These are phyloP conservation scores for Nanger granti DNA, from an alignment of 2,113 vertebrate genomes.

Conservation along the genomic window DNA sequence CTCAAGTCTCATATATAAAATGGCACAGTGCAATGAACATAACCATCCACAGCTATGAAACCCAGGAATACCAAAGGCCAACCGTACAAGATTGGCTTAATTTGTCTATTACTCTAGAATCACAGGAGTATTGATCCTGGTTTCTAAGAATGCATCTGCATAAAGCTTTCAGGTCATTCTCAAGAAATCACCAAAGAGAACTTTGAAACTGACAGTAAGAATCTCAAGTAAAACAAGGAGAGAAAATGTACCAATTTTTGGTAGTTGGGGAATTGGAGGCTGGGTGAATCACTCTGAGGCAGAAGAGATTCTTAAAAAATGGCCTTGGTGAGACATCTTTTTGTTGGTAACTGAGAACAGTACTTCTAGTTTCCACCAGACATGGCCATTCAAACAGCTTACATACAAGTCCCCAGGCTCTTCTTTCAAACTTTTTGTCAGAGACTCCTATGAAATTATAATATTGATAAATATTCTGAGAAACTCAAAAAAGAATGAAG, in stretches of 20 bases:
- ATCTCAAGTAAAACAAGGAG: not conserved
- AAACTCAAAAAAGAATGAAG: not conserved
- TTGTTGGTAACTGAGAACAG: not conserved
- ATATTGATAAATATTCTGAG: not conserved
- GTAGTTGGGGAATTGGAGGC: not conserved
- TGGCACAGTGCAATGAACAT: not conserved
- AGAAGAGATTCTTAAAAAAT: not conserved
- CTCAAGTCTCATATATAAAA: not conserved
- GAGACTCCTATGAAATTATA: not conserved
- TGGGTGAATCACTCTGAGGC: not conserved
- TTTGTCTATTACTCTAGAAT: slow-evolving; percentile 4
- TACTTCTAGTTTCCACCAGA: not conserved
- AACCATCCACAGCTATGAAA: not conserved
- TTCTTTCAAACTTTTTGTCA: not conserved
- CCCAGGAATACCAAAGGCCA: not conserved
- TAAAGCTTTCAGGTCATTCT: not conserved
- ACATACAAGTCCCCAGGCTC: not conserved
- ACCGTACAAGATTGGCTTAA: not conserved
- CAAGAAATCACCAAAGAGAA: not conserved
- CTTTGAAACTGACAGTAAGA: not conserved
- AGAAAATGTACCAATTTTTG: not conserved
- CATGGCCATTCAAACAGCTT: not conserved
- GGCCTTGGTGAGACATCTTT: not conserved
- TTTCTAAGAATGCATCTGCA: not conserved
- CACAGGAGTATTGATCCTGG: not conserved